Evolutionary conservation across 2,113 vertebrate genomes (phyloP).

Genomic region (Lanius collurio): DNA sequence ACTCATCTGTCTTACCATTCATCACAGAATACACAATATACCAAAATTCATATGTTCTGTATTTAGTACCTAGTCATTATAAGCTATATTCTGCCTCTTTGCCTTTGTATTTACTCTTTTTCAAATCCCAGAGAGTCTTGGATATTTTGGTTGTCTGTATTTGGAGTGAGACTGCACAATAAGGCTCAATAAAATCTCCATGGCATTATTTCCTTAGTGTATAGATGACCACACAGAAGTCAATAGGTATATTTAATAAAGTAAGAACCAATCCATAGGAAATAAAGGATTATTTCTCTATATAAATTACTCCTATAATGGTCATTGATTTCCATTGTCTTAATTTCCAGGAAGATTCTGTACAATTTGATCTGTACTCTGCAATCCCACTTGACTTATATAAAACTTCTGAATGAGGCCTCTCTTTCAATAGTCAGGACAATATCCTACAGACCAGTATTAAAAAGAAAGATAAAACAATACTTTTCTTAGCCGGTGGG

Average conservation of each 20-base stretch:
- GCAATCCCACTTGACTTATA: neutral
- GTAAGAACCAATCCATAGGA: neutral
- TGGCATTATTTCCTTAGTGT: neutral
- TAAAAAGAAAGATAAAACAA: neutral
- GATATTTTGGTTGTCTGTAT: neutral
- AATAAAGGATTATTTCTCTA: neutral
- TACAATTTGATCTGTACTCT: neutral
- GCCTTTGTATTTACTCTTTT: neutral
- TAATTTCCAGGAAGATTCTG: neutral
- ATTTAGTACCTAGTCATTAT: neutral
- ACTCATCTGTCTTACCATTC: neutral
- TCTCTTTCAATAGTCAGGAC: neutral
- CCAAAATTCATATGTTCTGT: neutral
- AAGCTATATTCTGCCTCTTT: neutral
- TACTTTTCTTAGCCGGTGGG: neutral
- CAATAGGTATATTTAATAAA: neutral
- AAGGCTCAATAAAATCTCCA: neutral
- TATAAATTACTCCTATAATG: neutral
- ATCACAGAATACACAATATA: neutral
- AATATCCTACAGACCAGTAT: neutral
- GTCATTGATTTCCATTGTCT: neutral
- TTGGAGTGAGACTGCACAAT: neutral
- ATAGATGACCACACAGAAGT: neutral
- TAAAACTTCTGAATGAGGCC: neutral
- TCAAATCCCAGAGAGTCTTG: neutral